phyloP scores from a whole-genome alignment of 2,888 invertebrate genomes.

The Lasioglossum figueresi region DNA sequence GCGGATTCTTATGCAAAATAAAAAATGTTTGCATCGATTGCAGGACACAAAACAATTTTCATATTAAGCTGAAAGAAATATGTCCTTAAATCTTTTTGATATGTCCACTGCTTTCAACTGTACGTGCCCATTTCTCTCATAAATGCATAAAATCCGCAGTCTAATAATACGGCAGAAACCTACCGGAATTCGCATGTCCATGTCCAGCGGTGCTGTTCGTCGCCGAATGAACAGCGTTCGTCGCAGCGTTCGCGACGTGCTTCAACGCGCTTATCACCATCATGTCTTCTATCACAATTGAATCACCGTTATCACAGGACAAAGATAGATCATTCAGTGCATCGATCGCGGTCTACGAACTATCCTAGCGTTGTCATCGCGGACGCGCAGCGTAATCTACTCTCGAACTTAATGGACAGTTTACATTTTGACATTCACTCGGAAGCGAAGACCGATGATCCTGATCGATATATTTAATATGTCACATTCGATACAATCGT shows the following conservation, averaged over 20 bases:
- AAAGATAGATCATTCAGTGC: neutral
- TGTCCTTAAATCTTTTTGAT: no score
- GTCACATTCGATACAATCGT: neutral
- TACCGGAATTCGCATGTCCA: slow-evolving; percentile 77
- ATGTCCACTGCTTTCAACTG: no score
- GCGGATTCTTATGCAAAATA: no score
- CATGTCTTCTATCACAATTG: slow-evolving; percentile 67
- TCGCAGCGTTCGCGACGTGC: slow-evolving; percentile 80
- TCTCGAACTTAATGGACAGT: neutral
- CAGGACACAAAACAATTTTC: no score
- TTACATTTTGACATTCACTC: neutral
- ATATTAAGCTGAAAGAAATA: no score
- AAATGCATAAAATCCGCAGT: no score
- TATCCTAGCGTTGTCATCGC: neutral
- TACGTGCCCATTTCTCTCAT: no score
- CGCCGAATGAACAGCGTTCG: slow-evolving; percentile 80
- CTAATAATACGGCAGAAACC: slow-evolving; percentile 35
- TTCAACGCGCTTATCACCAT: slow-evolving; percentile 81
- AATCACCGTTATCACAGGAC: slow-evolving; percentile 16
- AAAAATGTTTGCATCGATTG: no score
- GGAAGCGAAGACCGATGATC: neutral
- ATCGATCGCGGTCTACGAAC: neutral
- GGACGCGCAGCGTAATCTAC: neutral
- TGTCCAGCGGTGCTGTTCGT: slow-evolving; percentile 70
- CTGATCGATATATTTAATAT: neutral